A percentile compares a stretch with the other conserved stretches of the same genome.
Conservation (phyloP, 1,140 invertebrate species). For the Metopolophium dirhodum region DNA sequence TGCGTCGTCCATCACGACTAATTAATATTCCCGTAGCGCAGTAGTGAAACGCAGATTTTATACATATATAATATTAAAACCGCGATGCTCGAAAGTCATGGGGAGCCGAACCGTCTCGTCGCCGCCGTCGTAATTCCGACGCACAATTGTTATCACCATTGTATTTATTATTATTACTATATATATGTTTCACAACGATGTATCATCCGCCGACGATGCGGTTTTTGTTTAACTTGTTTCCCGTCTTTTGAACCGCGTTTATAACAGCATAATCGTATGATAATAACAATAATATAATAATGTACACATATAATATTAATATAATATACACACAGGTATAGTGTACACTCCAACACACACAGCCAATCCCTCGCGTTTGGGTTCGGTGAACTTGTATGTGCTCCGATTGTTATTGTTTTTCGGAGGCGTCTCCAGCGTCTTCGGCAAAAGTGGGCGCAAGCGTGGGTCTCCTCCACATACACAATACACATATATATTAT, state of each 20-base stretch:
- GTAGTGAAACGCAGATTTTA: neutral
- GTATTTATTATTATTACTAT: neutral
- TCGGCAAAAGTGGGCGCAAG: slow-evolving; percentile 20
- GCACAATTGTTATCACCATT: slow-evolving; percentile 20
- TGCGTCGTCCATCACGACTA: neutral
- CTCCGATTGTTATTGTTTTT: slow-evolving; percentile 49
- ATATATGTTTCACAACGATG: neutral
- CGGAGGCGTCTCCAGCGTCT: slow-evolving; percentile 19
- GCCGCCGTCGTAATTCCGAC: neutral
- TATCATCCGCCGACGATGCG: neutral
- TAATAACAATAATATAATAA: neutral
- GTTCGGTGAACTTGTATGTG: slow-evolving; percentile 29
- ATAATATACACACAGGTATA: neutral
- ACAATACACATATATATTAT: neutral
- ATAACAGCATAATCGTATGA: neutral
- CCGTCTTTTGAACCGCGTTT: slow-evolving; percentile 18
- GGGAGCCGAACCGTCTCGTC: neutral
- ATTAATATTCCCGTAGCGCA: slow-evolving; percentile 39
- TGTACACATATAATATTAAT: neutral
- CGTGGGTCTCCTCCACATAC: slow-evolving; percentile 10
- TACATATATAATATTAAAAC: neutral
- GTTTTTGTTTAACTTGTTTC: slow-evolving; percentile 21
- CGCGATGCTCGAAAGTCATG: slow-evolving; percentile 14
- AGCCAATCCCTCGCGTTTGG: slow-evolving; percentile 18
- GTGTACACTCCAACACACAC: neutral